A percentile compares a stretch with the other conserved stretches of the same genome.
Conservation (phyloP, 2,113 vertebrate genomes). For the Probosciger aterrimus region DNA sequence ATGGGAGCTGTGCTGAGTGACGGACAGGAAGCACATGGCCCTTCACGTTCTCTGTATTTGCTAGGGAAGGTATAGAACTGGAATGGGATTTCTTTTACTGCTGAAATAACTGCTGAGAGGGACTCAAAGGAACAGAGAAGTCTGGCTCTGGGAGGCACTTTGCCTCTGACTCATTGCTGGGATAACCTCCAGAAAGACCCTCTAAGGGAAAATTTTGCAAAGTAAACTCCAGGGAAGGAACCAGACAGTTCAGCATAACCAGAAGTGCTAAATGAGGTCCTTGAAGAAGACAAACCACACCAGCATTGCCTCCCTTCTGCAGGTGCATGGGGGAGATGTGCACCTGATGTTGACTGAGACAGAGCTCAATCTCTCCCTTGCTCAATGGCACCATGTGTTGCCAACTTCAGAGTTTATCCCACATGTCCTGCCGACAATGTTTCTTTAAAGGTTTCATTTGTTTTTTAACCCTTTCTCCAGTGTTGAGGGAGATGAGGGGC, state of each 20-base stretch:
- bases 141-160: background rate
- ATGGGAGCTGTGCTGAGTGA: background rate
- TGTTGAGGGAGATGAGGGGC: background rate
- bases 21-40: background rate
- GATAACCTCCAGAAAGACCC: background rate
- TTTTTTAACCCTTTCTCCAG: background rate
- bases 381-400: background rate
- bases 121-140: background rate
- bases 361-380: background rate
- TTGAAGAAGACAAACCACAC: background rate
- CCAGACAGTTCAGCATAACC: background rate
- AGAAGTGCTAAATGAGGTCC: background rate
- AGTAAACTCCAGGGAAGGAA: background rate
- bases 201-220: background rate
- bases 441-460: background rate
- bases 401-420: background rate
- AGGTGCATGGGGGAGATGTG: background rate
- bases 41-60: background rate
- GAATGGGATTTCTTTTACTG: background rate
- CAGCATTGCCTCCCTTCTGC: background rate
- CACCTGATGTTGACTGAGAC: background rate
- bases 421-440: fast-evolving
- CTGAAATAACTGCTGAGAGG: background rate
- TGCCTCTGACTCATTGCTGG: background rate
- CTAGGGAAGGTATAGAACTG: background rate